Evolutionary conservation across 1,140 invertebrate genomes (phyloP), one percentile per base, ranked within the genome.

Genomic region (Diachasma alloeum): DNA sequence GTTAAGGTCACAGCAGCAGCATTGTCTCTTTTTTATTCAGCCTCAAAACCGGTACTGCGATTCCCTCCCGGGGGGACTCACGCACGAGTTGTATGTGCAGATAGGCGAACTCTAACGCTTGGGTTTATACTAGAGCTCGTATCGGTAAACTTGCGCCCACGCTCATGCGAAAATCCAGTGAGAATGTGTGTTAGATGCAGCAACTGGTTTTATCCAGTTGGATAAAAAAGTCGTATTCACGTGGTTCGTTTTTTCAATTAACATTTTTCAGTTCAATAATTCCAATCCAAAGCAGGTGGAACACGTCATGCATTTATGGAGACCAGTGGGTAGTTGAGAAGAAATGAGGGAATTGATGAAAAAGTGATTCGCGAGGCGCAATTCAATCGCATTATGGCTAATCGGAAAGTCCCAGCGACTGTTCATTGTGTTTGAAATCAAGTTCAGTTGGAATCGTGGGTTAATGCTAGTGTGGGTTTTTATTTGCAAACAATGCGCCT

Each of bases 1-100:
- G 83, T 67, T 83, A 84, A 84, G 83, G 83, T 84, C 84, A 75
- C 63, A 56, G 79, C 48, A 53, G 48, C 39, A 31, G 39, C 74
- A 83, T 85, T 84, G 81, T 85, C 77, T 83, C 82, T 48, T 31
- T 53, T 53, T 48, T 53, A 22, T 53, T 48, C 22, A 15, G 31
- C 46, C 6, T 71, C 66, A 67, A 79, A 84, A 82, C 83, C 79
- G 82, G 82, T 84, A 81, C 78, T 36, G 79, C 42, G 19, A 76
- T 77, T 73, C 66, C 31, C 63, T 75, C 44, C 31, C 42, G 31
- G 31, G 31, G 8, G 26, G 46, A 59, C 59, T 39, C 36, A 46
- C 24, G 15, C 31, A 46, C 42, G 11, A 15, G 59, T 63, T 26
- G 59, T 63, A 19, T 63, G 59, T 63, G 37, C 44, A 48, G 73